These are phyloP conservation scores for Anneissia japonica DNA, from an alignment of 35 echinoderm and acorn worm genomes.

Conservation along the genomic window DNA sequence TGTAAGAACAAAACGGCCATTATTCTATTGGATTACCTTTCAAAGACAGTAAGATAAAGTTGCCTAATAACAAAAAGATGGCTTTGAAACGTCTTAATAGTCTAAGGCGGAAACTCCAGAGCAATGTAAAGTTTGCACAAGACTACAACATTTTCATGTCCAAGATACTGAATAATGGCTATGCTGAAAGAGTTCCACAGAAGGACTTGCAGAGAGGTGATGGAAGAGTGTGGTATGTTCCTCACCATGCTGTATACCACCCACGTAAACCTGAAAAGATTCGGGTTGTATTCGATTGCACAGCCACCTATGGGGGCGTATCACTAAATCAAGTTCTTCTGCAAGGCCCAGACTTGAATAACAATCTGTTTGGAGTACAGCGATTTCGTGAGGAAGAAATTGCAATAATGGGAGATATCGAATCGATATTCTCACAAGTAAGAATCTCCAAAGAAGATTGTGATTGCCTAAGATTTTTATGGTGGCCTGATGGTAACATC, in stretches of 20 bases:
- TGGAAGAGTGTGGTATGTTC: conserved; percentile 44
- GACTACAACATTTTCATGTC: conserved; percentile 48
- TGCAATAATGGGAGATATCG: conserved; percentile 45
- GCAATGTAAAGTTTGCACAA: neutral
- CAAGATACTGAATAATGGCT: conserved; percentile 33
- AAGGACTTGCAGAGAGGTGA: neutral
- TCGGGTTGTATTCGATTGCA: conserved; percentile 56
- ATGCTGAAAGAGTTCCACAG: conserved; percentile 34
- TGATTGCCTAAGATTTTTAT: neutral
- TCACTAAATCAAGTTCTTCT: conserved; percentile 57
- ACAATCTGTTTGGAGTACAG: conserved; percentile 50
- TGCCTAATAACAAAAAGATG: conserved; percentile 38
- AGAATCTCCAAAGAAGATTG: too few relatives aligned
- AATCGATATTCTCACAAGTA: conserved; percentile 65
- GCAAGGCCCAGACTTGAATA: conserved; percentile 56
- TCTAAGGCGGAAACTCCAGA: neutral
- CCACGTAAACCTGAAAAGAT: conserved; percentile 56
- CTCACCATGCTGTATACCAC: conserved; percentile 65
- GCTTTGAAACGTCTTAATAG: conserved; percentile 14
- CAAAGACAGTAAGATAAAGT: neutral
- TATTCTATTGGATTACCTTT: conserved; percentile 16
- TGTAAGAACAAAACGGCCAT: conserved; percentile 15
- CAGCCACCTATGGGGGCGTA: conserved; percentile 17
- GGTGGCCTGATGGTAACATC: neutral
- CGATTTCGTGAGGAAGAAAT: conserved; percentile 52